A percentile compares a stretch with the other conserved stretches of the same genome.
phyloP scores from a whole-genome alignment of 2,113 vertebrate species.

The Ageneiosus marmoratus region DNA sequence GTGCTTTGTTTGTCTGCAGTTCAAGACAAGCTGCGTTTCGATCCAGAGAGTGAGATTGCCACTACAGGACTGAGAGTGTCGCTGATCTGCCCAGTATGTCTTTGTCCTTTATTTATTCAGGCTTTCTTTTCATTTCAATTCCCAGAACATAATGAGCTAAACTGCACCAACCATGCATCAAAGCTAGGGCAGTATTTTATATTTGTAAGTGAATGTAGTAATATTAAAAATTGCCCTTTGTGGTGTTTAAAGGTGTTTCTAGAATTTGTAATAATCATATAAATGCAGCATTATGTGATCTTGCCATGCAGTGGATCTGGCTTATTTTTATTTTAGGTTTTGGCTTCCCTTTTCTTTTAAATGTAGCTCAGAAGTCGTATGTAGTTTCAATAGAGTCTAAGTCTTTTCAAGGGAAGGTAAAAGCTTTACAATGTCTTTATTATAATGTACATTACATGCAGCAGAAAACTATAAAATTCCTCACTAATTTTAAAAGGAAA shows the following conservation, averaged over 20 bases:
- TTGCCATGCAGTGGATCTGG: neutral
- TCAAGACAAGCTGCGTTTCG: constrained; percentile 94
- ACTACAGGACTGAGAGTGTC: constrained; percentile 95
- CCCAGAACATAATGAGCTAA: neutral
- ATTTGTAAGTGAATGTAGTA: neutral
- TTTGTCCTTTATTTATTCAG: neutral
- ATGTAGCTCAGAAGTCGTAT: neutral
- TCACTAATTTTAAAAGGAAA: neutral
- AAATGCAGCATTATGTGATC: neutral
- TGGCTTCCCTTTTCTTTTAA: neutral
- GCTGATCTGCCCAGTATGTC: constrained; percentile 94
- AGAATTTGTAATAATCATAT: neutral
- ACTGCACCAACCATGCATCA: neutral
- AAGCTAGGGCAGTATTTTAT: neutral
- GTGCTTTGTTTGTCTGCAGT: constrained; percentile 68
- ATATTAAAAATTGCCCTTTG: neutral
- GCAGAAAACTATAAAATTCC: neutral
- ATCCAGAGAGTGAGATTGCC: constrained; percentile 96
- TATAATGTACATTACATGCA: neutral
- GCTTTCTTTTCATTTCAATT: neutral
- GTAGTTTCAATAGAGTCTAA: neutral
- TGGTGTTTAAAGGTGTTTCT: neutral
- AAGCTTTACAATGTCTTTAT: neutral
- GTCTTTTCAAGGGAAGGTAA: neutral
- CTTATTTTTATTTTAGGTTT: neutral